Base-by-base conservation (phyloP, 2,888 invertebrate species). In the Melolontha melolontha region DNA sequence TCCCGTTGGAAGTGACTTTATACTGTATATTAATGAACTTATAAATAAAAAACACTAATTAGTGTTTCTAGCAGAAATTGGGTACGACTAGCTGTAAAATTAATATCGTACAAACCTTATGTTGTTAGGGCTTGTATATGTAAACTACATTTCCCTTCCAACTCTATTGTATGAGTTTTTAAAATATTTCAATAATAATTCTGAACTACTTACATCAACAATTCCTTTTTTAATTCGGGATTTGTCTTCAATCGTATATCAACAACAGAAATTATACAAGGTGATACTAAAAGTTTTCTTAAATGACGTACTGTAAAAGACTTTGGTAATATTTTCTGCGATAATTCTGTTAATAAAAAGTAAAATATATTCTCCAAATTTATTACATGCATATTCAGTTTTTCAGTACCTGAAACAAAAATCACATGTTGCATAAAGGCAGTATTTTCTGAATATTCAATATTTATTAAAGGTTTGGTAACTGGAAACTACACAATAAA, bases 231-330 rank as follows among this genome's bases (percentile, higher is more conserved):
- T 11, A 64, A 40, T 27, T 64, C 17, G 6, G 64, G 51, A 41
- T 64, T 52, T 7, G 41, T 64, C 40, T 50, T 64, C 40, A 50
- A 12, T 22, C 50, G 16, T 64, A 67, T 59, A 29, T 67, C 59
- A n/a, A 63, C 41, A 14, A 66, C 40, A 1, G 66, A 57, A 12
- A 66, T 57, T 16, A 12, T 39, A 49, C 47, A 50, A 0, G 47
- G 40, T 6, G 44, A 49, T 14, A 54, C 52, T 7, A 52, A 52
- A 8, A 65, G 22, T 44, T 44, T 65, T 1, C 64, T n/a, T 44
- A 65, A 22, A 14, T 54, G 42, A 34, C 40, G 10, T 5, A 14
- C 57, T 2, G 66, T 49, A 8, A 65, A 17, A 5, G 57, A 6
- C 12, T 49, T 57, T 0, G 57, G 17, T 1, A 57, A 49, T 17